Base-by-base conservation (phyloP, 2,797 vertebrate genomes). In the Acanthornis magna region DNA sequence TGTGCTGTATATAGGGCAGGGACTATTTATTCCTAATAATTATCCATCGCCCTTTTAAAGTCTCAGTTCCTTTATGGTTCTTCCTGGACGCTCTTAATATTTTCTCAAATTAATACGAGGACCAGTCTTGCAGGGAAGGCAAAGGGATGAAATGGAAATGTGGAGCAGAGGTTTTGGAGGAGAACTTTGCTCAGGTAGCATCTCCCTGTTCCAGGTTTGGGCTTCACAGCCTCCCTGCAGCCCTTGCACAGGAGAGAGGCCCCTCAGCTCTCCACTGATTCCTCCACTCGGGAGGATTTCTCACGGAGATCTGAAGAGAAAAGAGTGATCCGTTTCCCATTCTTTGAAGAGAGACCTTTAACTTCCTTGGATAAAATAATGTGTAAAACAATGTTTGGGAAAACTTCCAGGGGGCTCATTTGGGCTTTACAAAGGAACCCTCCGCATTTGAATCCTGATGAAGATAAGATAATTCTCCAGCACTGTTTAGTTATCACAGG, bases 351-450 rank as follows among this genome's bases (percentile, higher is more conserved):
- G 55, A 93, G 89, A 61, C 67, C 60, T 96, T 92, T 93, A 81
- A 96, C 89, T 96, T 95, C 92, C 70, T 45, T 32, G 95, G 92
- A 90, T 93, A 66, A 96, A 96, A 83, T 94, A 73, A 94, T 53
- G 91, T 87, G 78, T 84, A 73, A 96, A 95, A 97, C 94, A 96
- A 95, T 96, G 95, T 96, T 94, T 17, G 82, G 95, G 95, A 96
- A 97, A 90, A 81, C 51, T 82, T 96, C 96, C 95, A 95, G 95
- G 85, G 95, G 91, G 85, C 76, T 94, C 38, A 5, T 84, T 92
- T 91, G 80, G 92, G 51, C 71, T 93, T 88, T 38, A 91, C 95
- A 95, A 93, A 94, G 94, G 89, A 97, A 40, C 82, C 79, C 83
- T 96, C 70, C 0, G 3, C 66, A 53, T 90, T 4, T 54, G 88